Evolutionary conservation across 2,888 invertebrate genomes (phyloP).

Genomic region (Morpho achilles): DNA sequence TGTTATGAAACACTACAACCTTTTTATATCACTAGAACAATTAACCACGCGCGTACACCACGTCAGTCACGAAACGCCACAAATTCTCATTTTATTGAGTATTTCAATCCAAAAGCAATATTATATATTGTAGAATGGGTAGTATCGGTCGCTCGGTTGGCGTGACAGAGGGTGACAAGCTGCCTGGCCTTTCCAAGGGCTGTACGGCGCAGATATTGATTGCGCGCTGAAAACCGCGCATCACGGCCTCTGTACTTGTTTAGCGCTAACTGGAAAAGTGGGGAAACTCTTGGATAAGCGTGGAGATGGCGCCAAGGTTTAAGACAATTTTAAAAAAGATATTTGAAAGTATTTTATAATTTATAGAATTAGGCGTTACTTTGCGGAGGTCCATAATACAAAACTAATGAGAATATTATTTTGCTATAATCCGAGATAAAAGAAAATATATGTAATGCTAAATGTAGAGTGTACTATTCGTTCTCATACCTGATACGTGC

Average conservation of each 20-base stretch:
- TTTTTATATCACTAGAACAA: conserved; percentile 29
- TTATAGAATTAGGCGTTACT: too few species aligned
- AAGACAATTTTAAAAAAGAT: background rate
- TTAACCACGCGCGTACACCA: conserved; percentile 32
- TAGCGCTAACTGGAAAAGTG: conserved; percentile 37
- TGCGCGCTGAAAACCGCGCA: conserved; percentile 47
- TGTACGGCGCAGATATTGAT: conserved; percentile 67
- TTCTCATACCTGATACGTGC: too few species aligned
- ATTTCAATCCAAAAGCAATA: conserved; percentile 21
- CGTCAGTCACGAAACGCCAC: conserved; percentile 16
- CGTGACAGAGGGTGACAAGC: conserved; percentile 63
- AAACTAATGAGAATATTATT: too few species aligned
- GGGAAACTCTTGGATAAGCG: conserved; percentile 53
- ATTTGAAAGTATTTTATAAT: too few species aligned
- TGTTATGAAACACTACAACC: conserved; percentile 42
- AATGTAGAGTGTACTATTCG: too few species aligned
- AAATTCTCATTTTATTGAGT: conserved; percentile 41
- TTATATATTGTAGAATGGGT: conserved; percentile 34
- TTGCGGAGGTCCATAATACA: too few species aligned
- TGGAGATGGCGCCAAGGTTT: conserved; percentile 54
- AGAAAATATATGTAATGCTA: too few species aligned
- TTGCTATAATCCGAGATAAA: too few species aligned
- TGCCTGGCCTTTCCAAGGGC: conserved; percentile 39
- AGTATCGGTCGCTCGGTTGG: conserved; percentile 47
- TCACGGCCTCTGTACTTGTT: conserved; percentile 53